A percentile compares a stretch with the other conserved stretches of the same genome.
phyloP scores from a whole-genome alignment of 1,140 invertebrate genomes.

The Samia ricini region DNA sequence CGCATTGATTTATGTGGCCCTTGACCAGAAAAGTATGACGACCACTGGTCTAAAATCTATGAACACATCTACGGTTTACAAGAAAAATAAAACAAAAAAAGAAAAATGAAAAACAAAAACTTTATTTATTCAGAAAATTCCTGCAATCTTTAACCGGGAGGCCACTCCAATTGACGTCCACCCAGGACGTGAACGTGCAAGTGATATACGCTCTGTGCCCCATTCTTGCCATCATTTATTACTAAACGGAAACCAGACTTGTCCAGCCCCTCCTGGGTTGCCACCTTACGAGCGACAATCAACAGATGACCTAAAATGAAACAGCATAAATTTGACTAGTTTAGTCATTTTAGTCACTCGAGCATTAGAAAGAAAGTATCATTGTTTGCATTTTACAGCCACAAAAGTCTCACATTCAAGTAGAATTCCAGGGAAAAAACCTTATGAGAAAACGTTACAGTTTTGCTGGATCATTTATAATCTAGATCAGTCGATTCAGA shows the following conservation, averaged over 20 bases:
- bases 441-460: no score
- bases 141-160: constrained; percentile 88
- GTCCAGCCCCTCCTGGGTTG: constrained; percentile 83
- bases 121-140: constrained; percentile 15
- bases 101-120: constrained; percentile 12
- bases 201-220: constrained; percentile 95
- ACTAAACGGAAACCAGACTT: constrained; percentile 87
- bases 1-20: no score
- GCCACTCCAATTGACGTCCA: constrained; percentile 96
- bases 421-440: no score
- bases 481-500: no score
- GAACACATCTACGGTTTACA: no score
- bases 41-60: no score
- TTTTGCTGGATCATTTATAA: no score
- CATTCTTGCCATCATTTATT: constrained; percentile 90
- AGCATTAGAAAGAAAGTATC: no score
- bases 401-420: no score
- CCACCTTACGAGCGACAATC: constrained; percentile 89
- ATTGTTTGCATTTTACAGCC: no score
- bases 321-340: neutral
- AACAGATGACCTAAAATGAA: constrained; percentile 84
- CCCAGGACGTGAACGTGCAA: constrained; percentile 95
- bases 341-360: no score
- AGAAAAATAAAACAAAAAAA: constrained; percentile 1
- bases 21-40: no score